These are phyloP conservation scores for Tauraco erythrolophus DNA, from an alignment of 2,113 vertebrate species.

Conservation along the genomic window DNA sequence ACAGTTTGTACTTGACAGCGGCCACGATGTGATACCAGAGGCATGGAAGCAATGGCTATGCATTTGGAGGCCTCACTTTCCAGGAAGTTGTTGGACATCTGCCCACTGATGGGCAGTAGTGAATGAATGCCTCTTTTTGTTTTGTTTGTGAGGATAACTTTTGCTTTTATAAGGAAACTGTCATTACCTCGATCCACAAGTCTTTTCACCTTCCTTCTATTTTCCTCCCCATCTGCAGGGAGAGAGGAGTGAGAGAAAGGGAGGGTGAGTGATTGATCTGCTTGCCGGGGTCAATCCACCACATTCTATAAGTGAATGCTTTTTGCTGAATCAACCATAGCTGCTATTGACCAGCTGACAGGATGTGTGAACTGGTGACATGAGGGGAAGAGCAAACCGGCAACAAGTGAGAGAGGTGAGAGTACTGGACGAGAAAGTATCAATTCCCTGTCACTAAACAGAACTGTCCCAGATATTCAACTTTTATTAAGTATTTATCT, in stretches of 20 bases:
- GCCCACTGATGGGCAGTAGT: neutral
- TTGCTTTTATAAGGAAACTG: neutral
- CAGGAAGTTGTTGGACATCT: neutral
- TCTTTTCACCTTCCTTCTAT: neutral
- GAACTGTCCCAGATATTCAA: neutral
- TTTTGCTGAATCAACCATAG: neutral
- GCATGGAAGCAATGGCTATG: no score
- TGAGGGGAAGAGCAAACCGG: neutral
- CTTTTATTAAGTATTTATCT: neutral
- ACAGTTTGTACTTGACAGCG: no score
- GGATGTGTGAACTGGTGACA: neutral
- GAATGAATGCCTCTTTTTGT: neutral
- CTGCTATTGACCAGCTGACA: neutral
- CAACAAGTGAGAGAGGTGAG: neutral
- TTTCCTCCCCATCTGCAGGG: neutral
- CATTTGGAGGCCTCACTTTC: neutral
- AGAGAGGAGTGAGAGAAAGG: neutral
- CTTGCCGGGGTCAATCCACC: neutral
- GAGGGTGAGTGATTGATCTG: neutral
- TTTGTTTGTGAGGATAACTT: neutral
- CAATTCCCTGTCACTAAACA: neutral
- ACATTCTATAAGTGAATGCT: neutral
- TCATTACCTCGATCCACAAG: rapidly evolving
- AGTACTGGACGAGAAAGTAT: neutral
- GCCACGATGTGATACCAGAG: no score